Evolutionary conservation across 2,797 vertebrate genomes (phyloP).

Genomic region (Platyrinchus mystaceus): DNA sequence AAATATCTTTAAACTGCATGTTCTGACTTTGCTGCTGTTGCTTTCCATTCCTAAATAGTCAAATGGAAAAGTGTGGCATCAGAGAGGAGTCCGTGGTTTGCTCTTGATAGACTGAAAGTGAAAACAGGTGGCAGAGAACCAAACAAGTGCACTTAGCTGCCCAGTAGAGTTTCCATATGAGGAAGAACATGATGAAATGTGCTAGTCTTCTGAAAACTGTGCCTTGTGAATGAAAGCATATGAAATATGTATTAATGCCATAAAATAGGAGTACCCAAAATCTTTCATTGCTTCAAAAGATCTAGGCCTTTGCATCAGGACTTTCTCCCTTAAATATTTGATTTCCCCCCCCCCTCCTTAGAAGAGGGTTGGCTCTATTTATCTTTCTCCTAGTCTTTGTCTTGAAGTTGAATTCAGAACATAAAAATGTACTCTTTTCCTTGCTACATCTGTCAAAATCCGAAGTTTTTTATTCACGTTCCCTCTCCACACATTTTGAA

Average conservation of each 20-base stretch:
- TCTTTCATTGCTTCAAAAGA: not conserved
- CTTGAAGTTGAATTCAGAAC: not conserved
- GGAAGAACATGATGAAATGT: not conserved
- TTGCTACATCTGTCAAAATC: not conserved
- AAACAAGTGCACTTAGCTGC: not conserved
- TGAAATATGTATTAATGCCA: not conserved
- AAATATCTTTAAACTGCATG: not conserved
- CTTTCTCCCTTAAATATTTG: not conserved
- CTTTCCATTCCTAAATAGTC: not conserved
- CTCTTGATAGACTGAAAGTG: not conserved
- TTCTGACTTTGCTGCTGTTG: not conserved
- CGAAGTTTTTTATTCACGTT: not conserved
- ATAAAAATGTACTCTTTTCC: not conserved
- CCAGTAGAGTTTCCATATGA: not conserved
- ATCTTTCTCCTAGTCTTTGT: not conserved
- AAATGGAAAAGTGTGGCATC: not conserved
- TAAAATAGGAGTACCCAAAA: not conserved
- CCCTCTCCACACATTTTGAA: not conserved
- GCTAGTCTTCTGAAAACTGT: not conserved
- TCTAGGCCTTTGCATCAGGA: not conserved
- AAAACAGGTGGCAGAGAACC: not conserved
- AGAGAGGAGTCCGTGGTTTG: not conserved
- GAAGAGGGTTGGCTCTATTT: not conserved
- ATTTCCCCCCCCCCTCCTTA: not conserved
- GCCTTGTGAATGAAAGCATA: not conserved